phyloP scores from a whole-genome alignment of 1,140 invertebrate genomes.

The Heliconius hermathena region DNA sequence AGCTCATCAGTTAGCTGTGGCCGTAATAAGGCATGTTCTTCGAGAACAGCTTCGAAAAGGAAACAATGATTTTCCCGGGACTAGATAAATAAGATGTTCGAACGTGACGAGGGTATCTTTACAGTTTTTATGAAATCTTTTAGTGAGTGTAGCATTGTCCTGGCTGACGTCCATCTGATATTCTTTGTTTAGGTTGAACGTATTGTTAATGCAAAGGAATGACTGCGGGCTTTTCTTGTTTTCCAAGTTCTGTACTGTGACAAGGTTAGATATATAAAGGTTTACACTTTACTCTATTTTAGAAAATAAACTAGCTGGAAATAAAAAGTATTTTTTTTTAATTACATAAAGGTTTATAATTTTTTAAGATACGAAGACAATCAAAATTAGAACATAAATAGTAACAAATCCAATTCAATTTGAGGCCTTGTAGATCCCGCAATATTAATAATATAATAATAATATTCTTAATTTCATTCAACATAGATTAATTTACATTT shows the following conservation, averaged over 20 bases:
- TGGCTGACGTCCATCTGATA: conserved; percentile 54
- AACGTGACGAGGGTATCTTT: conserved; percentile 72
- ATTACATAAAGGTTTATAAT: no score
- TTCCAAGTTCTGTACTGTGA: not conserved
- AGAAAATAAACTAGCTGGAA: not conserved
- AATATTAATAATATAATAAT: no score
- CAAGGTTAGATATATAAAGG: not conserved
- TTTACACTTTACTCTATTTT: not conserved
- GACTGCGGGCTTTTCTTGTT: not conserved
- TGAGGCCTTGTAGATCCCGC: no score
- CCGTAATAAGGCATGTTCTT: conserved; percentile 72
- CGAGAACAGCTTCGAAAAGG: conserved; percentile 59
- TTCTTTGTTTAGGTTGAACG: conserved; percentile 64
- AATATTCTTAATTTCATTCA: no score
- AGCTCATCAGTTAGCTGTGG: conserved; percentile 66
- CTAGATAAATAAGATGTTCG: conserved; percentile 78
- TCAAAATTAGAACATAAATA: no score
- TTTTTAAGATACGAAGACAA: no score
- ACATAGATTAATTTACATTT: no score
- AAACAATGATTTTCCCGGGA: conserved; percentile 75
- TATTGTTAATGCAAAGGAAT: conserved; percentile 58
- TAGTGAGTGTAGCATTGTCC: conserved; percentile 52
- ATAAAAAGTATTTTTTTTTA: no score
- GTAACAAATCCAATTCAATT: no score
- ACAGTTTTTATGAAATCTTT: conserved; percentile 74